Conservation (phyloP, 2,113 vertebrate species). For the Ondatra zibethicus region DNA sequence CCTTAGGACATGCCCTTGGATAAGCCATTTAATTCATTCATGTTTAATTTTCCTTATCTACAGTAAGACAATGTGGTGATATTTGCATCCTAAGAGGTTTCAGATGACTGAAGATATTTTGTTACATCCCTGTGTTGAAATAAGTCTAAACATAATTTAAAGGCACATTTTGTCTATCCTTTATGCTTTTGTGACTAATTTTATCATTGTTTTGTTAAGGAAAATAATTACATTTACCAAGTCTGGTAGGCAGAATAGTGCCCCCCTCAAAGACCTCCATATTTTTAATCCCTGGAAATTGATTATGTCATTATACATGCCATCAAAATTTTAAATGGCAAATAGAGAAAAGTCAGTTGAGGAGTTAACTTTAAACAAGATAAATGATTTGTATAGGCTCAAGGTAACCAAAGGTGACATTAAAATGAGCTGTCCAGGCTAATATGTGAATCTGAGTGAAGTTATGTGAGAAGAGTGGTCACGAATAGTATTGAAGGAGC, state of each 20-base stretch:
- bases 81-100: neutral
- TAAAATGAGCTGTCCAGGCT: neutral
- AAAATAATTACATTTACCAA: neutral
- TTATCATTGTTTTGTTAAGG: neutral
- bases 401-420: neutral
- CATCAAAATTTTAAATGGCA: neutral
- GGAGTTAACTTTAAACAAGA: neutral
- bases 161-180: neutral
- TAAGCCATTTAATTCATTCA: constrained; percentile 1
- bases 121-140: neutral
- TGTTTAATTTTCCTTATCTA: neutral
- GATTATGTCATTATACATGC: neutral
- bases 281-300: neutral
- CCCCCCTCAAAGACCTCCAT: neutral
- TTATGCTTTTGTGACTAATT: neutral
- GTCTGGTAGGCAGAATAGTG: neutral
- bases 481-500: neutral
- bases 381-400: neutral
- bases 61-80: neutral
- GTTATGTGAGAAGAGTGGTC: neutral
- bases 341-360: neutral
- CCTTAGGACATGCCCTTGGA: neutral
- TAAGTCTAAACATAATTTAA: neutral
- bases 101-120: constrained; percentile 28
- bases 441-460: neutral